Evolutionary conservation across 2,113 vertebrate species (phyloP).

Genomic region (Proterorhinus semilunaris): DNA sequence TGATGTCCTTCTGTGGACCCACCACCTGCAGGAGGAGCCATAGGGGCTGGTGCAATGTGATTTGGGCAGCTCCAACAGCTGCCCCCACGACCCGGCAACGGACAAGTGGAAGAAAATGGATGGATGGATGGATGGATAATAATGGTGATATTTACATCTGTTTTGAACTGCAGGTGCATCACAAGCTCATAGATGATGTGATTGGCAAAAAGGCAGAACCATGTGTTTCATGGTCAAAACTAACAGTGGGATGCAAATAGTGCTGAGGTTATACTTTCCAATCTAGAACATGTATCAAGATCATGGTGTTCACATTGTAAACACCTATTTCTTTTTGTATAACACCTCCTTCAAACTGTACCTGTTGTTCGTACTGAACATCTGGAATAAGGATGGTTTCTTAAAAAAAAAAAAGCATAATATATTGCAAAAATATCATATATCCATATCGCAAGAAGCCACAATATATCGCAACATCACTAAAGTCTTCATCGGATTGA

Average conservation of each 20-base stretch:
- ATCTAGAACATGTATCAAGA: neutral
- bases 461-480: too few species aligned
- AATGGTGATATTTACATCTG: slow-evolving; percentile 4
- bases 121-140: too few species aligned
- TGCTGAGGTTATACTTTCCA: neutral
- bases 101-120: too few species aligned
- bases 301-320: neutral
- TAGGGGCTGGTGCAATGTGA: too few species aligned
- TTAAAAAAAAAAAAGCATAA: neutral
- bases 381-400: slow-evolving; percentile 27
- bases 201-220: slow-evolving; percentile 19
- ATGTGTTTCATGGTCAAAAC: too few species aligned
- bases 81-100: too few species aligned
- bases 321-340: neutral
- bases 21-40: too few species aligned
- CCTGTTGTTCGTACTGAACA: neutral
- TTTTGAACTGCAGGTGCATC: neutral
- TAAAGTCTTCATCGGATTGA: too few species aligned
- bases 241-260: neutral
- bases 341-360: slow-evolving; percentile 1
- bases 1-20: too few species aligned
- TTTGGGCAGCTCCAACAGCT: too few species aligned
- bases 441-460: too few species aligned
- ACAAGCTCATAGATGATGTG: slow-evolving; percentile 8
- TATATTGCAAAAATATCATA: too few species aligned